phyloP scores from a whole-genome alignment of 1,140 invertebrate species.

The Micrasema minimum region DNA sequence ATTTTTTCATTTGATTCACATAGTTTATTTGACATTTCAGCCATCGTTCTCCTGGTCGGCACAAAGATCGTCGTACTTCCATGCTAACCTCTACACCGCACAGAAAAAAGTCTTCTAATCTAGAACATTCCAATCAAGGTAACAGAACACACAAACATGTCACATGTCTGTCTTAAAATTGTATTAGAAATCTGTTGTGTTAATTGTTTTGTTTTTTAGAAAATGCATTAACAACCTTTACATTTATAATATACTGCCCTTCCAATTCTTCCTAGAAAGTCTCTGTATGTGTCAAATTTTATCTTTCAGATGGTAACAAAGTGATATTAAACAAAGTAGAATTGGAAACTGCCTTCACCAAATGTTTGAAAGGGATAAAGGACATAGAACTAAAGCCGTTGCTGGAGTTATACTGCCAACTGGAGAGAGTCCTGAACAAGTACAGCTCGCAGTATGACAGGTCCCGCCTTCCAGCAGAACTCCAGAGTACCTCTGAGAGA shows the following conservation, averaged over 20 bases:
- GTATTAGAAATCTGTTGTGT: too few relatives aligned
- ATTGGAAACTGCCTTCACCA: slow-evolving; percentile 69
- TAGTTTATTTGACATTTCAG: slow-evolving; percentile 28
- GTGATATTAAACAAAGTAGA: slow-evolving; percentile 70
- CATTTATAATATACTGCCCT: too few relatives aligned
- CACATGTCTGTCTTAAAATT: too few relatives aligned
- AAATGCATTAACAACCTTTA: too few relatives aligned
- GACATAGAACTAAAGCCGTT: slow-evolving; percentile 69
- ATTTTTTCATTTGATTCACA: too few relatives aligned
- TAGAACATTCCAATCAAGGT: slow-evolving; percentile 42
- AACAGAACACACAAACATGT: background rate
- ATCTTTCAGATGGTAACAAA: slow-evolving; percentile 53
- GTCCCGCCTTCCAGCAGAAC: slow-evolving; percentile 71
- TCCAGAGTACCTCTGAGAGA: slow-evolving; percentile 57
- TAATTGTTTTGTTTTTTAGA: too few relatives aligned
- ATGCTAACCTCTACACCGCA: slow-evolving; percentile 47
- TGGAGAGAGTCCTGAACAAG: slow-evolving; percentile 67
- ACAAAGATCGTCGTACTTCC: slow-evolving; percentile 24
- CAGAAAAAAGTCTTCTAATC: slow-evolving; percentile 44
- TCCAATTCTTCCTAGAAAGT: too few relatives aligned
- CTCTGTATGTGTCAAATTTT: too few relatives aligned
- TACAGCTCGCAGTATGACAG: slow-evolving; percentile 68
- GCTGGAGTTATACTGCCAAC: slow-evolving; percentile 72
- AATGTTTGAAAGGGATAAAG: slow-evolving; percentile 67
- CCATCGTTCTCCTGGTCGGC: slow-evolving; percentile 37